Evolutionary conservation across 2,888 invertebrate genomes (phyloP).

Genomic region (Syrista parreyssii): DNA sequence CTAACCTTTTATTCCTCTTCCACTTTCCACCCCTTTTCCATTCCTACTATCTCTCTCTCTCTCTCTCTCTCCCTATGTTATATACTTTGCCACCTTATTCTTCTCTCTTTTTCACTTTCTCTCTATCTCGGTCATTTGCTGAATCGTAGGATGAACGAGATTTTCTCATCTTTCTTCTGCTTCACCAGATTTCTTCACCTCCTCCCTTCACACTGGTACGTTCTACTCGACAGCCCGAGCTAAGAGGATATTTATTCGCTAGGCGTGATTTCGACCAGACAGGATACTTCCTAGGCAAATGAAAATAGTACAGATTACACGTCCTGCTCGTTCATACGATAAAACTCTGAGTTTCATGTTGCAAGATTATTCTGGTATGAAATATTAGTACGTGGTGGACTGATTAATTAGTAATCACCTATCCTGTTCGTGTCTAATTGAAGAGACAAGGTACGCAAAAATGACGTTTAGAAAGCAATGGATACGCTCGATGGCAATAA

Average conservation of each 20-base stretch:
- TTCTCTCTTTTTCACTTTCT: constrained; percentile 8
- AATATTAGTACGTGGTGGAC: not conserved
- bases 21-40: not conserved
- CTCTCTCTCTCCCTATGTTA: not conserved
- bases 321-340: not conserved
- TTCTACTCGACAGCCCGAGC: constrained; percentile 18
- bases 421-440: not conserved
- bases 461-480: not conserved
- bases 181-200: constrained; percentile 22
- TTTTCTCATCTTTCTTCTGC: constrained; percentile 12
- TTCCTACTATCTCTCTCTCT: not conserved
- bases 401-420: not conserved
- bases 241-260: constrained; percentile 46
- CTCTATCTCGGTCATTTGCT: constrained; percentile 21
- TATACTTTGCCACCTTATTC: constrained; percentile 15
- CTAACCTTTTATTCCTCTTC: constrained; percentile 30
- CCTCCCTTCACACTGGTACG: constrained; percentile 26
- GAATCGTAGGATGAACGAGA: not conserved
- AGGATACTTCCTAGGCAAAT: too few species aligned
- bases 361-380: not conserved
- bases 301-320: not conserved
- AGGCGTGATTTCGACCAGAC: constrained; percentile 43
- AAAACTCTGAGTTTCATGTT: not conserved
- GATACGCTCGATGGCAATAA: not conserved
- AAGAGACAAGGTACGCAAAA: not conserved